Evolutionary conservation across 2,113 vertebrate genomes (phyloP), one percentile per base, ranked within the genome.

Genomic region (Ceratotherium simum): DNA sequence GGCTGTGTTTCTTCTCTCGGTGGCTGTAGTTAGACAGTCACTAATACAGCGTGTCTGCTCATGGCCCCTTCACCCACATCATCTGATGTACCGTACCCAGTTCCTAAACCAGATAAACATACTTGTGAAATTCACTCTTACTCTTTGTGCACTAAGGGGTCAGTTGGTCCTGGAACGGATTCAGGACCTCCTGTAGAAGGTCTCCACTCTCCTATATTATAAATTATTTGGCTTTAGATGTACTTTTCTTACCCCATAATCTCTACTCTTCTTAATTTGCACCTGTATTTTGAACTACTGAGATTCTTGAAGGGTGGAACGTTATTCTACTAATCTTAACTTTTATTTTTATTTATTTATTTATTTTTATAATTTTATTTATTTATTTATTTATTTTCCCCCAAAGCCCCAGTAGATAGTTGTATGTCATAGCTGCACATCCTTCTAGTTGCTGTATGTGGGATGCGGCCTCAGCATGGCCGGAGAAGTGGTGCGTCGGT

Each of bases 221-320:
- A 72, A 80, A 48, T n/a, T 48, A 31, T 85, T 79, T 83, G 42
- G 21, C 20, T 92, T 86, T 54, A 33, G 31, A 60, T 10, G 5
- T 73, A 83, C 13, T 90, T 85, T 83, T 89, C 51, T 92, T 10
- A 79, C 31, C 31, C 29, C 16, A 7, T 82, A 42, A 67, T 46
- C 33, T 85, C 91, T 87, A 42, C 23, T 95, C 6, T 93, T 95
- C 54, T 72, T 69, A 56, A 20, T 79, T 93, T 92, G 48, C 56
- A 91, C 10, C 39, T 95, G 0, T 80, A 62, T 42, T 96, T 93
- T 89, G 48, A 96, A 85, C 31, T 81, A 2, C 64, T 67, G 64
- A 89, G 46, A 48, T 56, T 97, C 48, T 97, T 92, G 64, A 96
- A 73, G n/a, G 16, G 14, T 42, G 81, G 72, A 67, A 42, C 25